Evolutionary conservation across 2,113 vertebrate genomes (phyloP).

Genomic region (Chamaea fasciata): DNA sequence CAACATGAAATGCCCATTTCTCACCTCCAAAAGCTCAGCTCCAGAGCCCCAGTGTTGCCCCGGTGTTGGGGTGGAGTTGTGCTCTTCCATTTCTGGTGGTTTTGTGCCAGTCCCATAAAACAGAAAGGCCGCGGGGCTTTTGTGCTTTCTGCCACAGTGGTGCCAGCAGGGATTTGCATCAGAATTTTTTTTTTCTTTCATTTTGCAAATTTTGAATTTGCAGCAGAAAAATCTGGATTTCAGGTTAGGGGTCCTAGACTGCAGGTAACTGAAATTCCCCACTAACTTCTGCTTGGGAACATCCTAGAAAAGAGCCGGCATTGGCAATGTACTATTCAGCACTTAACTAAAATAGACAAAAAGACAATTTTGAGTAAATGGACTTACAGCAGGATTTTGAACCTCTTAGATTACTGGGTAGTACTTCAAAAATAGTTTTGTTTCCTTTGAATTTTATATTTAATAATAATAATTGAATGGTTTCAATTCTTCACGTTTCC

Average conservation of each 20-base stretch:
- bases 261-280: background rate
- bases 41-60: background rate
- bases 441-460: background rate
- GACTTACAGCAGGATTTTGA: background rate
- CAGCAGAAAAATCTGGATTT: background rate
- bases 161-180: conserved; percentile 27
- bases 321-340: background rate
- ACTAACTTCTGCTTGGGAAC: background rate
- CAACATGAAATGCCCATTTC: background rate
- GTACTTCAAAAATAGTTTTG: background rate
- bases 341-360: background rate
- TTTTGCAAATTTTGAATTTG: background rate
- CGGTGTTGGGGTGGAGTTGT: background rate
- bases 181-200: background rate
- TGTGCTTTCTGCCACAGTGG: background rate
- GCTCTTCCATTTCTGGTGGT: background rate
- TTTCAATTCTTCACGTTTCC: background rate
- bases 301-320: background rate
- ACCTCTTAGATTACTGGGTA: background rate
- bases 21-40: background rate
- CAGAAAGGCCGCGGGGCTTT: background rate
- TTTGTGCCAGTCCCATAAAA: background rate
- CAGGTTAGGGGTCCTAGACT: background rate
- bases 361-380: background rate
- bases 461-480: background rate